Evolutionary conservation across 2,888 invertebrate species (phyloP).

Genomic region (Agrochola lota): DNA sequence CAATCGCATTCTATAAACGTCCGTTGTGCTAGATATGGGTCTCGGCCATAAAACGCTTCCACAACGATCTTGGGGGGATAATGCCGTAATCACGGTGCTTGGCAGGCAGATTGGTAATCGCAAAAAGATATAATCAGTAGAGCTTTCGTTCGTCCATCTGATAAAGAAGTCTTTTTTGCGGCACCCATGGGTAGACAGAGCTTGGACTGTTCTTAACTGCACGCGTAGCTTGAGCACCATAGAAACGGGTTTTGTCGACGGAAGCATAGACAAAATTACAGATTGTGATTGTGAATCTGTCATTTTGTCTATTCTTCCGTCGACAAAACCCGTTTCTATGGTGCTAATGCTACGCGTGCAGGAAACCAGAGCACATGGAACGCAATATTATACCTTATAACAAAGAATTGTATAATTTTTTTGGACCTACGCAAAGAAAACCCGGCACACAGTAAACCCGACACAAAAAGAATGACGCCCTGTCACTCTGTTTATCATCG

Average conservation of each 20-base stretch:
- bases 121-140: constrained; percentile 46
- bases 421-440: not conserved
- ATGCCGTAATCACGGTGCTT: constrained; percentile 35
- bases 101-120: constrained; percentile 53
- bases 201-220: not conserved
- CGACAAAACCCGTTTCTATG: too few species aligned
- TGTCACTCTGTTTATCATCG: constrained; percentile 5
- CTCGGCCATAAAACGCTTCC: constrained; percentile 52
- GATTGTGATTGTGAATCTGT: too few species aligned
- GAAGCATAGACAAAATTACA: too few species aligned
- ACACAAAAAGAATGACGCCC: not conserved
- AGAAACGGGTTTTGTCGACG: too few species aligned
- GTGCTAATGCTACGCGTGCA: too few species aligned
- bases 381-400: not conserved
- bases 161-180: constrained; percentile 35
- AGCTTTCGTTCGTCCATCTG: constrained; percentile 19
- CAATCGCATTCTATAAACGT: constrained; percentile 42
- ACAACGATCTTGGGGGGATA: constrained; percentile 50
- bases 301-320: too few species aligned
- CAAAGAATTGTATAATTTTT: too few species aligned
- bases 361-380: not conserved
- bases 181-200: constrained; percentile 3
- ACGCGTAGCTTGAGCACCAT: too few species aligned
- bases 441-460: not conserved
- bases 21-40: constrained; percentile 29